Conservation (phyloP, 2,888 invertebrate genomes). For the Pseudeuparius sepicola region DNA sequence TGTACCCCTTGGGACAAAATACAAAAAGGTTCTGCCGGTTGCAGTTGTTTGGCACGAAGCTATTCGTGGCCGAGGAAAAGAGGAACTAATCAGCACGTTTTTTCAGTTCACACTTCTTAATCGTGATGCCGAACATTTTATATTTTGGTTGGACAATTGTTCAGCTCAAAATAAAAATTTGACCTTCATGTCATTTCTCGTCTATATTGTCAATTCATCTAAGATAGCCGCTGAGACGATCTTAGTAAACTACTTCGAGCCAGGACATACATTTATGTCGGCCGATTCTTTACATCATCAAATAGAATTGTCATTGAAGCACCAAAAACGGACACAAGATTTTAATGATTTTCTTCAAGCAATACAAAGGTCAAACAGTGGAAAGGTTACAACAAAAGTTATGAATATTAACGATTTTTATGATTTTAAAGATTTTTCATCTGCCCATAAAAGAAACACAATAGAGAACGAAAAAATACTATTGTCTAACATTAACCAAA, state of each 20-base stretch:
- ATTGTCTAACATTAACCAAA: too few relatives aligned
- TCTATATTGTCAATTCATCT: constrained; percentile 14
- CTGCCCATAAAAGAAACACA: too few relatives aligned
- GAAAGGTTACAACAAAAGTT: too few relatives aligned
- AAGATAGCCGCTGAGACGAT: constrained; percentile 14
- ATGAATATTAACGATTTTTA: too few relatives aligned
- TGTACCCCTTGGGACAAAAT: constrained; percentile 14
- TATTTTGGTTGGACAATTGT: constrained; percentile 16
- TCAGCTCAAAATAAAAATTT: constrained; percentile 18
- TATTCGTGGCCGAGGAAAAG: constrained; percentile 18
- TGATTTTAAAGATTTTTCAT: too few relatives aligned
- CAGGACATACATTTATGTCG: constrained; percentile 17
- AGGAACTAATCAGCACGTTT: constrained; percentile 21
- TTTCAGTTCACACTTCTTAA: constrained; percentile 10
- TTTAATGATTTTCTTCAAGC: constrained; percentile 17
- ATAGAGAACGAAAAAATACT: too few relatives aligned
- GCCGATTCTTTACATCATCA: constrained; percentile 12
- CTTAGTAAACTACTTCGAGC: constrained; percentile 15
- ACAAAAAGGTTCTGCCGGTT: constrained; percentile 10
- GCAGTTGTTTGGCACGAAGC: constrained; percentile 29
- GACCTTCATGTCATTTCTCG: constrained; percentile 15
- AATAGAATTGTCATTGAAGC: constrained; percentile 12
- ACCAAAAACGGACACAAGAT: constrained; percentile 16
- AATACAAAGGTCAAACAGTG: too few relatives aligned
- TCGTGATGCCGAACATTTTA: constrained; percentile 11